Evolutionary conservation across 1,140 invertebrate species (phyloP).

Genomic region (Oreohelix idahoensis): DNA sequence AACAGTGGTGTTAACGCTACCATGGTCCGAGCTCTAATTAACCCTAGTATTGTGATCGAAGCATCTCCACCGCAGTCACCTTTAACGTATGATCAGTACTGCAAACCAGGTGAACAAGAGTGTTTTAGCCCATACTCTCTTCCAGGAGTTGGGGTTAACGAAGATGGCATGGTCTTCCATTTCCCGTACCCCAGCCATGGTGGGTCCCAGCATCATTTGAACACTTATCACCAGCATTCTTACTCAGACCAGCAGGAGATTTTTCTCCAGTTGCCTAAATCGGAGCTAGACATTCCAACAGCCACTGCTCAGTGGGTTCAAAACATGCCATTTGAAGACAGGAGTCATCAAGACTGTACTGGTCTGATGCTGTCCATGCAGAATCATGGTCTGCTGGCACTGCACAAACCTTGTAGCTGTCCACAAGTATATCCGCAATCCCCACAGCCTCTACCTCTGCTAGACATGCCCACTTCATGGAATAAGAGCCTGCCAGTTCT

Average conservation of each 20-base stretch:
- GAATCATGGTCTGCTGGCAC: neutral
- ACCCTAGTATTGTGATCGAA: conserved; percentile 37
- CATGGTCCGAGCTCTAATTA: conserved; percentile 20
- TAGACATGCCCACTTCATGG: conserved; percentile 34
- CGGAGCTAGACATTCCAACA: conserved; percentile 34
- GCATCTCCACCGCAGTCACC: conserved; percentile 18
- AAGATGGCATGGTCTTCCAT: conserved; percentile 17
- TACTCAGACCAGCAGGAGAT: neutral
- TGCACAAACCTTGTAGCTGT: conserved; percentile 44
- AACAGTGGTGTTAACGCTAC: neutral
- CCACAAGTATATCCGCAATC: conserved; percentile 38
- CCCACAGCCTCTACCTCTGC: conserved; percentile 21
- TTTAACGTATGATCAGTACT: conserved; percentile 2
- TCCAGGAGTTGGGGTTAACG: neutral
- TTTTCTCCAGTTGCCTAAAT: conserved; percentile 22
- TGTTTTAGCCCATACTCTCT: conserved; percentile 21
- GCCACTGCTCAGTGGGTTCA: conserved; percentile 51
- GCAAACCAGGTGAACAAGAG: neutral
- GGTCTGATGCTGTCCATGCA: conserved; percentile 43
- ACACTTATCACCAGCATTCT: neutral
- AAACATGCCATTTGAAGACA: conserved; percentile 46
- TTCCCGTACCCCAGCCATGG: conserved; percentile 4
- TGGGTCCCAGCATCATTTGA: neutral
- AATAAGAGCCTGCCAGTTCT: conserved; percentile 51
- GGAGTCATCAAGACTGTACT: conserved; percentile 46